A percentile compares a stretch with the other conserved stretches of the same genome.
Evolutionary conservation across 2,797 vertebrate species (phyloP).

Genomic region (Gambelia wislizenii): DNA sequence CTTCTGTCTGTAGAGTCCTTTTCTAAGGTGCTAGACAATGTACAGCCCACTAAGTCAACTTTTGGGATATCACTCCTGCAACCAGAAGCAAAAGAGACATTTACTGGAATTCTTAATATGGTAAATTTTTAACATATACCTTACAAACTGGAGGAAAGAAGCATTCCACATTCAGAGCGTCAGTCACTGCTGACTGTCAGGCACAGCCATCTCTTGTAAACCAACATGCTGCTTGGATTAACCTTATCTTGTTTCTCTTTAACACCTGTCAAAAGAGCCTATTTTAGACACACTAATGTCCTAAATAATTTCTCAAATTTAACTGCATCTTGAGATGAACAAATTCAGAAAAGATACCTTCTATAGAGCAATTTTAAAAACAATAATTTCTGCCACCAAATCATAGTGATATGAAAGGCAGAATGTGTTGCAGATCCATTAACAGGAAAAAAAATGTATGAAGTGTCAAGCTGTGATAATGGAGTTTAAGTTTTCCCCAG

Average conservation of each 20-base stretch:
- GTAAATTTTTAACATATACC: slow-evolving; percentile 46
- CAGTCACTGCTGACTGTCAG: slow-evolving; percentile 52
- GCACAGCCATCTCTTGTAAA: slow-evolving; percentile 60
- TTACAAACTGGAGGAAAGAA: slow-evolving; percentile 38
- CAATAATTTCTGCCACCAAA: slow-evolving; percentile 27
- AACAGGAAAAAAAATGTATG: not conserved
- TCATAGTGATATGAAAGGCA: not conserved
- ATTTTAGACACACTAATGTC: slow-evolving; percentile 75
- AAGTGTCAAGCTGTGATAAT: not conserved
- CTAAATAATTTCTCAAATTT: slow-evolving; percentile 64
- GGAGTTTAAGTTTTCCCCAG: not conserved
- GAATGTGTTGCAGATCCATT: slow-evolving; percentile 35
- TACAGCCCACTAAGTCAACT: slow-evolving; percentile 86
- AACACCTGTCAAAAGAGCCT: slow-evolving; percentile 77
- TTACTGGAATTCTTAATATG: slow-evolving; percentile 61
- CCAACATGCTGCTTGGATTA: slow-evolving; percentile 69
- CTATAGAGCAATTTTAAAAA: slow-evolving; percentile 36
- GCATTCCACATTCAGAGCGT: slow-evolving; percentile 51
- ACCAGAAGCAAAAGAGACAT: slow-evolving; percentile 75
- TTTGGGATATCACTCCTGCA: slow-evolving; percentile 92
- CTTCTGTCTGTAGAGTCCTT: slow-evolving; percentile 90
- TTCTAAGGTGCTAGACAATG: slow-evolving; percentile 82
- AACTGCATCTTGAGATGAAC: slow-evolving; percentile 57
- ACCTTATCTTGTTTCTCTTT: slow-evolving; percentile 76
- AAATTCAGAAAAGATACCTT: slow-evolving; percentile 44